A percentile compares a stretch with the other conserved stretches of the same genome.
Conservation (phyloP, 2,888 invertebrate genomes). For the Macropis europaea region DNA sequence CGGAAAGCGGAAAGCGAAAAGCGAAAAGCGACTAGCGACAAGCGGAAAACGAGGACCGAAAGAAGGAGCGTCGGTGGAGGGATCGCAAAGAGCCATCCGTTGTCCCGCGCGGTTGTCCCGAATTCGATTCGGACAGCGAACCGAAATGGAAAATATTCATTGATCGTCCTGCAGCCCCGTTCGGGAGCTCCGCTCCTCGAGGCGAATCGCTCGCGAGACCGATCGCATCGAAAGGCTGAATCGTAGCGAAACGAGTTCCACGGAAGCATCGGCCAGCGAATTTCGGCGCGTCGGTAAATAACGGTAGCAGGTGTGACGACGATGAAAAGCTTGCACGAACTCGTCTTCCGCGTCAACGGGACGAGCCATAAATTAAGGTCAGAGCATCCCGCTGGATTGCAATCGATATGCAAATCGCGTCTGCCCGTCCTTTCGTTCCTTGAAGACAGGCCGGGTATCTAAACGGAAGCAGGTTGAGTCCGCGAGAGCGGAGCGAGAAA, state of each 20-base stretch:
- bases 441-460: background rate
- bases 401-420: constrained; percentile 40
- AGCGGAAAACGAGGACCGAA: too few species aligned
- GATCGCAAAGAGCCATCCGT: too few species aligned
- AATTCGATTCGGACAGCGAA: background rate
- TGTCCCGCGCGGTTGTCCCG: too few species aligned
- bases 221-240: background rate
- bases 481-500: too few species aligned
- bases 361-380: constrained; percentile 67
- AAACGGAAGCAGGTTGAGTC: too few species aligned
- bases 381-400: constrained; percentile 29
- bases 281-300: constrained; percentile 44
- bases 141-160: constrained; percentile 21
- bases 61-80: too few species aligned
- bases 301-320: constrained; percentile 22
- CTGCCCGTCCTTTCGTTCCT: background rate
- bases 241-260: background rate
- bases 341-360: constrained; percentile 49
- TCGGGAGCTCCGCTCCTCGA: background rate
- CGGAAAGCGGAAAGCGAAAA: too few species aligned
- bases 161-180: background rate
- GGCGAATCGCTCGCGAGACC: background rate
- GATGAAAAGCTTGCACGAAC: constrained; percentile 40
- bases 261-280: constrained; percentile 15
- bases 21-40: too few species aligned